Percentiles rank a stretch among this genome's conserved stretches.
Conservation (phyloP, 2,888 invertebrate species). For the Cosmia pyralina region DNA sequence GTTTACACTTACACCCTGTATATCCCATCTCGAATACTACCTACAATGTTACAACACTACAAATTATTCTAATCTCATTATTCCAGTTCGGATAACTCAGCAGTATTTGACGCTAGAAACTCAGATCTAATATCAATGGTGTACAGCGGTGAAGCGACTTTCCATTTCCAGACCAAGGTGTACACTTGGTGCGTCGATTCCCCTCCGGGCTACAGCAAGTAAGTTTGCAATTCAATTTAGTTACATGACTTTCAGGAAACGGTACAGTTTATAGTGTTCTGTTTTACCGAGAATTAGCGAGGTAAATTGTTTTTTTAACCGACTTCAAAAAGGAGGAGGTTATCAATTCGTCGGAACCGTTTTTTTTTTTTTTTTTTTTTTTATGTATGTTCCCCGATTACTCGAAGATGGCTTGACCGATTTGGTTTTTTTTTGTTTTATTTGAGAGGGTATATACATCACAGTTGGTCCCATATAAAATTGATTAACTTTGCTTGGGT, state of each 20-base stretch:
- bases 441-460: too few relatives aligned
- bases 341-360: too few relatives aligned
- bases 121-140: slow-evolving; percentile 78
- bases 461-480: too few relatives aligned
- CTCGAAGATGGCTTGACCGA: too few relatives aligned
- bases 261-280: background rate
- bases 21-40: too few relatives aligned
- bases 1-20: too few relatives aligned
- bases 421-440: too few relatives aligned
- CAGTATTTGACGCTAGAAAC: slow-evolving; percentile 73
- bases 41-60: too few relatives aligned
- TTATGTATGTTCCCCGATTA: too few relatives aligned
- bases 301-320: background rate
- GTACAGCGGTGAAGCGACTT: slow-evolving; percentile 79
- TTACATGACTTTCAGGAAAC: slow-evolving; percentile 13
- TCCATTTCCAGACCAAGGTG: slow-evolving; percentile 78
- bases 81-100: slow-evolving; percentile 78
- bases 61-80: background rate
- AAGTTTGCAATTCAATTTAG: slow-evolving; percentile 48
- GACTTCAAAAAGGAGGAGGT: too few relatives aligned
- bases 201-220: slow-evolving; percentile 70
- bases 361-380: too few relatives aligned
- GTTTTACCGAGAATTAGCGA: slow-evolving; percentile 5
- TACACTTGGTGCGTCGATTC: slow-evolving; percentile 78
- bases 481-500: too few relatives aligned